A percentile compares a stretch with the other conserved stretches of the same genome.
Conservation (phyloP, 2,113 vertebrate species). For the Alectura lathami region DNA sequence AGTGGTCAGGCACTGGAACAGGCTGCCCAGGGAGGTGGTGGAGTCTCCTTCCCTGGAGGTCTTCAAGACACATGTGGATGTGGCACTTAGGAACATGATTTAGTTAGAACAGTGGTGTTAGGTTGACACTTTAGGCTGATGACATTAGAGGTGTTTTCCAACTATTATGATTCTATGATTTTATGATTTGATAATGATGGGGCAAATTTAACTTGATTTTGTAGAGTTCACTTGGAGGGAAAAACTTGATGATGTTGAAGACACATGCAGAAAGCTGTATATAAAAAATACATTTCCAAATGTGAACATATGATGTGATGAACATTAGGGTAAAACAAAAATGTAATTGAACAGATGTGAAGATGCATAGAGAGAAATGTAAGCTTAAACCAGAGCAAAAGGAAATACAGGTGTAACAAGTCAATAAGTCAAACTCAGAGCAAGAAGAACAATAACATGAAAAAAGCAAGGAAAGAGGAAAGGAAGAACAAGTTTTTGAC, state of each 20-base stretch:
- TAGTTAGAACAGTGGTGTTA: too few species aligned
- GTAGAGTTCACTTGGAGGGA: neutral
- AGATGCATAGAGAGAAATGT: neutral
- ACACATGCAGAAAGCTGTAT: neutral
- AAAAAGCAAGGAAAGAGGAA: neutral
- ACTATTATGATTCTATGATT: too few species aligned
- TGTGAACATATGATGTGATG: fast-evolving
- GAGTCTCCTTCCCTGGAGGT: too few species aligned
- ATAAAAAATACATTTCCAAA: neutral
- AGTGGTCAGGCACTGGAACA: too few species aligned
- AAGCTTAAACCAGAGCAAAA: neutral
- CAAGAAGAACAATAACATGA: neutral
- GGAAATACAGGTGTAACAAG: neutral
- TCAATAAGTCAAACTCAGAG: neutral
- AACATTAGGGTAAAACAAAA: neutral
- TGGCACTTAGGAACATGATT: too few species aligned
- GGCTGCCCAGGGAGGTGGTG: too few species aligned
- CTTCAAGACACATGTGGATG: too few species aligned
- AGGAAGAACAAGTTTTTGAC: neutral
- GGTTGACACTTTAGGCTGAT: too few species aligned
- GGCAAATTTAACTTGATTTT: neutral
- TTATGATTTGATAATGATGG: too few species aligned
- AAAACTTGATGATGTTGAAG: neutral
- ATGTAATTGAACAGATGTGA: neutral
- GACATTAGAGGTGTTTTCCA: too few species aligned